phyloP scores from a whole-genome alignment of 23 tunicate genomes.

The Corella eumyota region DNA sequence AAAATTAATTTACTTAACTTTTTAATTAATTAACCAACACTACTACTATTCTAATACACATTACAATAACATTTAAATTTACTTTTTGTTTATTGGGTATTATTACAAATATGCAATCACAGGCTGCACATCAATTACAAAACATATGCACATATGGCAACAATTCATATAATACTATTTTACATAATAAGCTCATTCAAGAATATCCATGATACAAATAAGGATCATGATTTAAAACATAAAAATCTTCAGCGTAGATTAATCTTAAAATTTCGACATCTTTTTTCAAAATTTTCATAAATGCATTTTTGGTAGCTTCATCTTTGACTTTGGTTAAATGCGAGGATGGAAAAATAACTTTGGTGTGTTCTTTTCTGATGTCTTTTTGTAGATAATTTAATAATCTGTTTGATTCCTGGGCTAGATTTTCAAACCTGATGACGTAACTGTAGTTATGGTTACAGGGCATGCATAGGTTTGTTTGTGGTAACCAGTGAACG shows the following conservation, averaged over 20 bases:
- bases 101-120: too few relatives aligned
- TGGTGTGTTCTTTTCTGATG: conserved; percentile 1
- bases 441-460: conserved; percentile 50
- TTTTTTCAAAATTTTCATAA: conserved; percentile 16
- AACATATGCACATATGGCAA: too few relatives aligned
- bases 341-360: conserved; percentile 17
- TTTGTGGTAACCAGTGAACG: conserved; percentile 87
- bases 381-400: conserved; percentile 34
- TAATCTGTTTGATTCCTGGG: conserved; percentile 34
- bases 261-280: conserved; percentile 9
- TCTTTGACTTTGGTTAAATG: background rate
- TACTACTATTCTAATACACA: too few relatives aligned
- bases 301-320: conserved; percentile 9
- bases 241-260: conserved; percentile 51
- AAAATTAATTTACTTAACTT: too few relatives aligned
- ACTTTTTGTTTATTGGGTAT: too few relatives aligned
- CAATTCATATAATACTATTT: too few relatives aligned
- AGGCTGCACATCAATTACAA: too few relatives aligned
- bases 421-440: conserved; percentile 47
- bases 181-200: too few relatives aligned
- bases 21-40: too few relatives aligned
- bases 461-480: conserved; percentile 45
- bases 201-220: conserved; percentile 14
- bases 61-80: too few relatives aligned
- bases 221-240: conserved; percentile 34